Base-by-base conservation (phyloP, 2,113 vertebrate genomes). In the Rhinichthys klamathensis region DNA sequence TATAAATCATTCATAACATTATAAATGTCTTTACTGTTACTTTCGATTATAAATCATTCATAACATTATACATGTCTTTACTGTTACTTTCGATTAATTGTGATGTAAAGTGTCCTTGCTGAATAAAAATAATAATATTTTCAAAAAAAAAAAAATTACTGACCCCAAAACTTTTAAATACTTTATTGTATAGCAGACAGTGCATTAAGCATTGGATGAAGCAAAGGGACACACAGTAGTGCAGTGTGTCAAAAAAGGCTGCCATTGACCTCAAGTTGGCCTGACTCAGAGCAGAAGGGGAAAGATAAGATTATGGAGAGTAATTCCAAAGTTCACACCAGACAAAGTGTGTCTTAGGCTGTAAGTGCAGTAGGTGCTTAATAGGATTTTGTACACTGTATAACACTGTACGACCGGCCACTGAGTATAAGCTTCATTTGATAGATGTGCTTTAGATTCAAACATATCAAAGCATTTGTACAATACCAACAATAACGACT, bases 261-360 rank as follows among this genome's bases (percentile, higher is more conserved):
- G 78, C 65, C 77, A 80, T 61, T 85, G 84, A 73, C 76, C 74
- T 56, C 9, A 38, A 58, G 18, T 38, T 8, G 65, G 16, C 35
- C 32, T 78, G 74, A 77, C 23, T 76, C 7, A 23, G 58, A 87
- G 82, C 82, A n/a, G 30, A 44, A 21, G 23, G 69, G 13, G 32
- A 2, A 18, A 84, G 88, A 86, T 89, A 72, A 89, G 88, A 89
- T 88, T 86, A 88, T 70, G 51, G 32, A 46, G 35, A 84, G 82
- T 9, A 13, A 18, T 65, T 76, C 77, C 41, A 67, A 32, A 84
- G 85, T 86, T 80, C 74, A 72, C 51, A 70, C 80, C 67, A n/a
- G 63, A 87, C 85, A 89, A 89, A 82, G 81, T 86, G 84, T 41
- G 54, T 77, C 85, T 88, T 88, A 80, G 15, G 27, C 32, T 44